Base-by-base conservation (phyloP, 2,113 vertebrate genomes). In the Myiopsitta monachus region DNA sequence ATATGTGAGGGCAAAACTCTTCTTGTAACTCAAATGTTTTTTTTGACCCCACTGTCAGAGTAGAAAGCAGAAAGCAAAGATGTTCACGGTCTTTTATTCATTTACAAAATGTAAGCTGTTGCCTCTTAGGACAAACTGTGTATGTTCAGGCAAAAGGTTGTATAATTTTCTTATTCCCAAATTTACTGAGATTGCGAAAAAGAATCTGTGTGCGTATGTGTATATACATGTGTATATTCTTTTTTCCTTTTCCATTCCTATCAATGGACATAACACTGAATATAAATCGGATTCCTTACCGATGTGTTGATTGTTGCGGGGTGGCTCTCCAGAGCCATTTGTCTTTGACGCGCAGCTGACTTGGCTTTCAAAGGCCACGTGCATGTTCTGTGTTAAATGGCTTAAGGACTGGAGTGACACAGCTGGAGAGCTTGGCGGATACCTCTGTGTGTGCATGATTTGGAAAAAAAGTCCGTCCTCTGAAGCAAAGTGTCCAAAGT, bases 401-500 rank as follows among this genome's bases (percentile, higher is more conserved):
- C 87, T 97, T 95, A 93, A 90, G 49, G 59, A 93, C 75, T 81
- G 44, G 74, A 92, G 91, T 90, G 83, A 87, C 91, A 89, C 86
- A 88, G 70, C 86, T 96, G 92, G 90, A 80, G 92, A 75, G 75
- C 86, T 92, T 94, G 90, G 86, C 59, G 13, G 74, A 87, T 79
- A 66, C 7, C 46, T 86, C 78, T 64, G 33, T 1, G 1, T 49
- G 38, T 80, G 49, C 74, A 38, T 84, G 57, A 80, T 72, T 87
- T 96, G 92, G 86, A 97, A 72, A 73, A 96, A 86, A 52, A 12
- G 17, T 69, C 26, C 36, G 8, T 92, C 61, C 39, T 79, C 54
- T 23, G 39, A 75, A 68, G 59, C 52, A 63, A 61, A 80, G 31
- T 84, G 80, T 89, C 80, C 67, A 22, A 82, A 92, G 66, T 69